Evolutionary conservation across 2,113 vertebrate genomes (phyloP), one percentile per base, ranked within the genome.

Genomic region (Helogale parvula): DNA sequence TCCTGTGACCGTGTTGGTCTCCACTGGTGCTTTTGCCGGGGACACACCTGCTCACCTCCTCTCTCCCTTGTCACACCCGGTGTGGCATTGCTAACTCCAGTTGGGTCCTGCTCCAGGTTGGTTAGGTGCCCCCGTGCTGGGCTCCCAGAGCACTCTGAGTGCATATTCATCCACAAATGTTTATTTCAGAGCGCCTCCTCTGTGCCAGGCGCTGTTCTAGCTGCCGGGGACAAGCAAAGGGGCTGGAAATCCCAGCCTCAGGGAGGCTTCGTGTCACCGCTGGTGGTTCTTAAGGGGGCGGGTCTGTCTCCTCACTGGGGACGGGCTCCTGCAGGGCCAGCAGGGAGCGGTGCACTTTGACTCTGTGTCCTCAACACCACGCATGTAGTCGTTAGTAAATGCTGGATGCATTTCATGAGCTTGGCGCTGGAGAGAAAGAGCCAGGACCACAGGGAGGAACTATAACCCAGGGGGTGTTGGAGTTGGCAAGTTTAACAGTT

Each of bases 381-480:
- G 11, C 11, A 17, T 0, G 41, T 7, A 11, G 33, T 33, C 5
- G 7, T 66, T 57, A 63, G 2, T 27, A 54, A n/a, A 4, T 12
- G 5, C 71, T 33, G 52, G 65, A 5, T 45, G 21, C 25, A 2
- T 72, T 52, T 82, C 29, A 27, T 25, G 13, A 21, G 74, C 27
- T 76, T 54, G 71, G 77, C 27, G 27, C 74, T 31, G 27, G 86
- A 45, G 68, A 50, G n/a, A 68, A 74, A 47, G 41, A 17, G 23
- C 0, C 6, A 45, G 3, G 4, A 5, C 0, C 21, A 76, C 47
- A 66, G 52, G 66, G 57, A 54, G 74, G 68, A 45, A 41, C 21
- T 50, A 0, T 25, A 2, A 27, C 33, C 88, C 41, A 21, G 17
- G 47, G 19, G 38, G 13, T 1, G 4, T 0, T 10, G 27, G 11